Evolutionary conservation across 2,888 invertebrate genomes (phyloP).

Genomic region (Ichneumoninae sp.): DNA sequence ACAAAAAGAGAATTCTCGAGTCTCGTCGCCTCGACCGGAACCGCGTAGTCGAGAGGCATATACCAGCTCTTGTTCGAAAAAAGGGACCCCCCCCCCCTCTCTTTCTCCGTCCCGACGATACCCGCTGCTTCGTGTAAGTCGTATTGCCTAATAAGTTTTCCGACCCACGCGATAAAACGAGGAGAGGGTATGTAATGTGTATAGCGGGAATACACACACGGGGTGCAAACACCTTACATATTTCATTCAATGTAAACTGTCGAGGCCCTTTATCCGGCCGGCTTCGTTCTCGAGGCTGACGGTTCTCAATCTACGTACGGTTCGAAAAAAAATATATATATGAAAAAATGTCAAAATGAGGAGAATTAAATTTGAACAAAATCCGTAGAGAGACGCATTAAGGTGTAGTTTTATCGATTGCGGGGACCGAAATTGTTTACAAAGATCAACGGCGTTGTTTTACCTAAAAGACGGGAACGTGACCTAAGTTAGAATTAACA

Average conservation of each 20-base stretch:
- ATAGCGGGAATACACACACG: background rate
- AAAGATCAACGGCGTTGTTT: too few relatives aligned
- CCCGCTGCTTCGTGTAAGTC: conserved; percentile 46
- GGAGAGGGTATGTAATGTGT: conserved; percentile 6
- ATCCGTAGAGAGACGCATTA: too few relatives aligned
- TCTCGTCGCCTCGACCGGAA: conserved; percentile 49
- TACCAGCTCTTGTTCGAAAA: conserved; percentile 21
- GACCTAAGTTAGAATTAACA: too few relatives aligned
- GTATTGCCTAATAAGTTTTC: conserved; percentile 68
- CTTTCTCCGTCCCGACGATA: background rate
- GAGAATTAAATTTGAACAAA: too few relatives aligned
- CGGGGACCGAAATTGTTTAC: too few relatives aligned
- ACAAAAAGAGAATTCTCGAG: conserved; percentile 59
- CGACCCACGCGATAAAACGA: conserved; percentile 57
- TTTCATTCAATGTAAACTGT: background rate
- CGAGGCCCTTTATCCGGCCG: background rate
- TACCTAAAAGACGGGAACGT: too few relatives aligned
- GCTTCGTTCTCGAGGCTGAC: too few relatives aligned
- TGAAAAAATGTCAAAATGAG: too few relatives aligned
- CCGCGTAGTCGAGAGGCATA: conserved; percentile 22
- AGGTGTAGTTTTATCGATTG: too few relatives aligned
- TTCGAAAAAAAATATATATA: background rate
- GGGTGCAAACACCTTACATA: background rate
- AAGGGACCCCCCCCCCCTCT: background rate
- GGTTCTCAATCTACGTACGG: too few relatives aligned